These are phyloP conservation scores for Alouatta palliata DNA, from an alignment of 2,113 vertebrate species.

Conservation along the genomic window DNA sequence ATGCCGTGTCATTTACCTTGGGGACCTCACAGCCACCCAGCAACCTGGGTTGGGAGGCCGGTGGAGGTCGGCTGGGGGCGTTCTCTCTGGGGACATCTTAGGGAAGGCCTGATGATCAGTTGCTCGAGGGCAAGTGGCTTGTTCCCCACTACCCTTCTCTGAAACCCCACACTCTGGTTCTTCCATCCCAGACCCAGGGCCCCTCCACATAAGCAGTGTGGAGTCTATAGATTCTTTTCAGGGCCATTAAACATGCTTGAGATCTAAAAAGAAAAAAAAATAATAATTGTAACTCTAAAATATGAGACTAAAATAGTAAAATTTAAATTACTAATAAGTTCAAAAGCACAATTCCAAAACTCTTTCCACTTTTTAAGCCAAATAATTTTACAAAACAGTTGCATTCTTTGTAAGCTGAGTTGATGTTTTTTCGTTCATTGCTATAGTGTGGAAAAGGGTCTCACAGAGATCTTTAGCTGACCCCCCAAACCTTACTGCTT, in stretches of 20 bases:
- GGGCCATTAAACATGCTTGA: background rate
- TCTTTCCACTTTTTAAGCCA: background rate
- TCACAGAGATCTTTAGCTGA: background rate
- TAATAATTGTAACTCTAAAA: background rate
- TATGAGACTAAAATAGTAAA: background rate
- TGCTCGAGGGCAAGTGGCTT: background rate
- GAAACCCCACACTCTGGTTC: background rate
- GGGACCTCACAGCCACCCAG: background rate
- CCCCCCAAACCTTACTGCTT: background rate
- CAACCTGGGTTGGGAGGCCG: background rate
- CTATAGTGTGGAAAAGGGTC: background rate
- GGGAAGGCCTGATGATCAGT: background rate
- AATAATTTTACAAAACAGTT: background rate
- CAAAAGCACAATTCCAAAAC: background rate
- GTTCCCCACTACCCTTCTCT: too few relatives aligned
- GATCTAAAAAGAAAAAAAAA: background rate
- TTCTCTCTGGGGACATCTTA: background rate
- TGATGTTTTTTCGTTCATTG: background rate
- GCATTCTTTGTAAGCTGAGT: background rate
- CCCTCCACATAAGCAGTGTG: fast-evolving
- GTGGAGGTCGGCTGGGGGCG: background rate
- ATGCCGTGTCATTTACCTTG: background rate
- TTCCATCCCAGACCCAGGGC: background rate
- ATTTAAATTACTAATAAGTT: constrained; percentile 2
- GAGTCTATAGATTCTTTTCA: background rate